Conservation (phyloP, 2,888 invertebrate genomes). For the Oscheius myriophilus region DNA sequence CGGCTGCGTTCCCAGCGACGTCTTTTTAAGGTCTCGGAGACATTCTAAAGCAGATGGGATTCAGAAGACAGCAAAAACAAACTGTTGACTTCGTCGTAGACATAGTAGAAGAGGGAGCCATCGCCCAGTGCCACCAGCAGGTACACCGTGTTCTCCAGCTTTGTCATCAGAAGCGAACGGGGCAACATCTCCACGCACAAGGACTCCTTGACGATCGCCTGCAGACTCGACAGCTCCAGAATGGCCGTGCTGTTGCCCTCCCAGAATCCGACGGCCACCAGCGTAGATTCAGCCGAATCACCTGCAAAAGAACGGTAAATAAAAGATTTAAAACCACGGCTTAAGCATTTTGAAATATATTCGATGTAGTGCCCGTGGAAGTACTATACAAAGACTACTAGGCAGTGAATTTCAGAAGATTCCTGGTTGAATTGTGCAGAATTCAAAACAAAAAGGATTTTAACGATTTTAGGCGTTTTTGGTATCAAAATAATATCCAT, state of each 20-base stretch:
- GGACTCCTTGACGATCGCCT: conserved; percentile 70
- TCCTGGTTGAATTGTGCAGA: too few relatives aligned
- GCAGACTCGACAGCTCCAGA: conserved; percentile 83
- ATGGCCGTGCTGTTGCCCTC: conserved; percentile 93
- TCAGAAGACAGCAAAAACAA: neutral
- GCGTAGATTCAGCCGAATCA: conserved; percentile 71
- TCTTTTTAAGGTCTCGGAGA: conserved; percentile 89
- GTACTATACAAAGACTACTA: too few relatives aligned
- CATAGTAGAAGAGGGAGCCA: conserved; percentile 95
- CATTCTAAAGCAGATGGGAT: conserved; percentile 60
- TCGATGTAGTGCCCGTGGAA: too few relatives aligned
- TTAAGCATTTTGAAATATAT: too few relatives aligned
- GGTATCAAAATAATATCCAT: too few relatives aligned
- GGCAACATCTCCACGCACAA: conserved; percentile 85
- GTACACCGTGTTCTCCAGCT: conserved; percentile 85
- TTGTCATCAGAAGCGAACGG: conserved; percentile 91
- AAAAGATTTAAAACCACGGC: too few relatives aligned
- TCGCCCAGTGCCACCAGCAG: conserved; percentile 85
- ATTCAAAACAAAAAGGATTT: too few relatives aligned
- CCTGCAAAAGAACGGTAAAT: too few relatives aligned
- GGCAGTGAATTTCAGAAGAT: too few relatives aligned
- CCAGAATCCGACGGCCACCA: conserved; percentile 94
- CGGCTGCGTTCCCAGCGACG: conserved; percentile 95
- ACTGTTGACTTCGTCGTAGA: conserved; percentile 70
- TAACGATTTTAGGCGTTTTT: too few relatives aligned